These are phyloP conservation scores for Agonum fuliginosum DNA, from an alignment of 2,888 invertebrate species.

Conservation along the genomic window DNA sequence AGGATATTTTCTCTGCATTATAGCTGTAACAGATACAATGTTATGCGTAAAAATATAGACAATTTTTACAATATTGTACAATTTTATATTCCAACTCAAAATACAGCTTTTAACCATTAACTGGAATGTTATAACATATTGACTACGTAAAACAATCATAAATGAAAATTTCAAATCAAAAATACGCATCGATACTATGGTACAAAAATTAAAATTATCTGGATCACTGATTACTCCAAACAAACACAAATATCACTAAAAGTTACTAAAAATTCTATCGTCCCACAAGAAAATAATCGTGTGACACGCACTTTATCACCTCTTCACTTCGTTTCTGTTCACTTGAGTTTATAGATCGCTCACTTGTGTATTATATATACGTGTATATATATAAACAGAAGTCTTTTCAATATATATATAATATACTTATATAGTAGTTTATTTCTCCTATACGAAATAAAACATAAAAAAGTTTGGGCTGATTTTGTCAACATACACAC, in stretches of 20 bases:
- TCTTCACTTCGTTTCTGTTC: conserved; percentile 69
- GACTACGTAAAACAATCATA: conserved; percentile 34
- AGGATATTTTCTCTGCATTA: conserved; percentile 22
- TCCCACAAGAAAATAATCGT: conserved; percentile 66
- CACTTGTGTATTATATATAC: conserved; percentile 57
- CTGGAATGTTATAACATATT: conserved; percentile 55
- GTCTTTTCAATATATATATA: conserved; percentile 67
- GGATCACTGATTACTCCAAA: conserved; percentile 54
- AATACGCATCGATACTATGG: conserved; percentile 54
- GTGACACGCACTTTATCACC: conserved; percentile 70
- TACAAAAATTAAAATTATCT: conserved; percentile 33
- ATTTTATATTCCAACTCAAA: conserved; percentile 58
- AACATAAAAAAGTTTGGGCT: conserved; percentile 71
- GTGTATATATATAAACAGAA: conserved; percentile 66
- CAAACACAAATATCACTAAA: conserved; percentile 71
- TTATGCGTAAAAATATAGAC: conserved; percentile 57
- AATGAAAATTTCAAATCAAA: conserved; percentile 59
- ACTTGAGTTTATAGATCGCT: conserved; percentile 57
- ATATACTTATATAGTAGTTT: conserved; percentile 68
- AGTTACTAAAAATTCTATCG: conserved; percentile 66
- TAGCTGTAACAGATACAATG: conserved; percentile 36
- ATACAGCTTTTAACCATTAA: conserved; percentile 55
- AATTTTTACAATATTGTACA: conserved; percentile 59
- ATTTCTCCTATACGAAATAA: conserved; percentile 68
- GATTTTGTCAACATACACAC: conserved; percentile 58